Percentiles rank a stretch among this genome's conserved stretches.
Conservation (phyloP, 2,113 vertebrate genomes). For the Tragelaphus imberbis region DNA sequence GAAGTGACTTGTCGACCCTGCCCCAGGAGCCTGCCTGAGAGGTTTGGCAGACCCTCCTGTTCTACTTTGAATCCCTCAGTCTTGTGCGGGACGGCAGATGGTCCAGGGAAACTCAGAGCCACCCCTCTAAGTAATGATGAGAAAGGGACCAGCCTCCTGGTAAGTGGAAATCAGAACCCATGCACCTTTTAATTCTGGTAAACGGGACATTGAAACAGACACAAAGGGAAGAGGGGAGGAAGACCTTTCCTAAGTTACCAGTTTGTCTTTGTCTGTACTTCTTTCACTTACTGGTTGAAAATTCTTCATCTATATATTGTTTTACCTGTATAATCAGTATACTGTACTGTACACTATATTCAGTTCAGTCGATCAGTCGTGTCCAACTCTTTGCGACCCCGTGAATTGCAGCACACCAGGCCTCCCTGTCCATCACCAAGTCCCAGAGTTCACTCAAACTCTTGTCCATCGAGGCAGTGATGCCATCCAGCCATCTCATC, state of each 20-base stretch:
- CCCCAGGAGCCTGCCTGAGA: slow-evolving; percentile 14
- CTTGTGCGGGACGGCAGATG: slow-evolving; percentile 62
- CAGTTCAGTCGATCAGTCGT: no score
- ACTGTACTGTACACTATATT: neutral
- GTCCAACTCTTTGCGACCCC: no score
- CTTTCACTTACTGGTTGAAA: neutral
- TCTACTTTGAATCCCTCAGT: slow-evolving; percentile 57
- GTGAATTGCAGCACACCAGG: no score
- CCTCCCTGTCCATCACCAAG: no score
- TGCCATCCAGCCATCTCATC: no score
- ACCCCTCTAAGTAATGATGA: slow-evolving; percentile 39
- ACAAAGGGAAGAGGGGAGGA: neutral
- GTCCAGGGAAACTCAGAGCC: slow-evolving; percentile 44
- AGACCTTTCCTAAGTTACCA: neutral
- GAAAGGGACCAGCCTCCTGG: slow-evolving; percentile 62
- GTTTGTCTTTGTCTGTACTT: neutral
- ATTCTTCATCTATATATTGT: neutral
- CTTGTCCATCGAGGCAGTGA: no score
- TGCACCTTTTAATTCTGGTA: slow-evolving; percentile 23
- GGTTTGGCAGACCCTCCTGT: slow-evolving; percentile 2
- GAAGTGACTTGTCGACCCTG: slow-evolving; percentile 35
- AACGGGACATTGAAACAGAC: slow-evolving; percentile 12
- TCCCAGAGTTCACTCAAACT: no score
- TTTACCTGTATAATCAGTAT: neutral
- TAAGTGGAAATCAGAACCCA: slow-evolving; percentile 28